These are phyloP conservation scores for Trachymyrmex cornetzi DNA, from an alignment of 1,140 invertebrate genomes.

Conservation along the genomic window DNA sequence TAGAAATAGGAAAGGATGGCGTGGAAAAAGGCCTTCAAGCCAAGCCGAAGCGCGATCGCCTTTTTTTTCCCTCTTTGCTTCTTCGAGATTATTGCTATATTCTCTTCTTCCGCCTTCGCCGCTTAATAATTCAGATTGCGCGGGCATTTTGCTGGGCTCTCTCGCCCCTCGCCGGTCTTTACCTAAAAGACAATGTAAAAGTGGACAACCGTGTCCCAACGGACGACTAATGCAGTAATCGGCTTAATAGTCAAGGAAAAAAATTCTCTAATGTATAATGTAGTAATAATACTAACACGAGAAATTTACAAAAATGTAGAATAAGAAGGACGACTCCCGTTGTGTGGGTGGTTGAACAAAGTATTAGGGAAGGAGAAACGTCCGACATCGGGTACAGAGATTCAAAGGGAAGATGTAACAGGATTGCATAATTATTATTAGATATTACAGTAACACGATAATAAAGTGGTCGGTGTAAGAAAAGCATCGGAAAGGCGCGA, in stretches of 20 bases:
- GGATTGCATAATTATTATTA: slow-evolving; percentile 40
- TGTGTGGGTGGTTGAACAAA: neutral
- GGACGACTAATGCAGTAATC: slow-evolving; percentile 40
- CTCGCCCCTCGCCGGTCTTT: slow-evolving; percentile 12
- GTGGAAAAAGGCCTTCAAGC: slow-evolving; percentile 39
- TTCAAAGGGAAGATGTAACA: neutral
- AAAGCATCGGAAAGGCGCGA: neutral
- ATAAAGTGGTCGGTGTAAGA: slow-evolving; percentile 16
- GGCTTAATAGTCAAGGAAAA: slow-evolving; percentile 36
- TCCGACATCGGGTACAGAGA: neutral
- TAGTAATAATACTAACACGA: neutral
- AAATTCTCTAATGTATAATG: slow-evolving; percentile 7
- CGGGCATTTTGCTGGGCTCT: slow-evolving; percentile 49
- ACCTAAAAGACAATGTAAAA: slow-evolving; percentile 47
- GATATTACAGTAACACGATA: slow-evolving; percentile 29
- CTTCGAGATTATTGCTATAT: slow-evolving; percentile 66
- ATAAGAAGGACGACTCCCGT: neutral
- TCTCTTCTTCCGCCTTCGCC: slow-evolving; percentile 61
- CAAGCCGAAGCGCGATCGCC: slow-evolving; percentile 23
- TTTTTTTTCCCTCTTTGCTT: slow-evolving; percentile 23
- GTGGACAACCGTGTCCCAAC: slow-evolving; percentile 35
- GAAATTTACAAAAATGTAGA: neutral
- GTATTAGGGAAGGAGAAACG: neutral
- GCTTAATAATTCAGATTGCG: slow-evolving; percentile 66
- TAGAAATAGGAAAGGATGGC: slow-evolving; percentile 8